Evolutionary conservation across 2,797 vertebrate genomes (phyloP), one percentile per base, ranked within the genome.

Genomic region (Tenualosa thibaudeaui): DNA sequence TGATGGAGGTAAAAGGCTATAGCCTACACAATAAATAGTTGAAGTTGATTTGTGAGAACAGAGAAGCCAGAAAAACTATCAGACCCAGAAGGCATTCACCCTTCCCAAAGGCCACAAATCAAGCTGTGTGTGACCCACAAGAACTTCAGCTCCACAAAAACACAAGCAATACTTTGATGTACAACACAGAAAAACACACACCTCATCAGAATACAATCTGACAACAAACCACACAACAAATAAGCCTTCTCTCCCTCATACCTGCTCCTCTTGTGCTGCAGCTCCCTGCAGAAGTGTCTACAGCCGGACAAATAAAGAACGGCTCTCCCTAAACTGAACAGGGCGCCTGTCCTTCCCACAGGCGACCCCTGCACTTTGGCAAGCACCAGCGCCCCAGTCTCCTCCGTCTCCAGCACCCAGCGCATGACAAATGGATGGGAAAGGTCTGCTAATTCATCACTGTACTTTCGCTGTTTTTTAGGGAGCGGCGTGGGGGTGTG

Each of bases 361-460:
- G 85, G 85, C 88, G 86, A 91, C 84, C 88, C 82, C 84, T 90
- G 82, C 88, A 85, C 90, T 89, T 88, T 87, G 46, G 83, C 83
- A 82, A 85, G 37, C 88, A 85, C 90, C 86, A 65, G 13, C 85
- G 84, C 92, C 86, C 89, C 91, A 46, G 91, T 93, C 89, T 91
- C 90, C 90, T 92, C 93, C 93, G 93, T 93, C 93, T 93, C 93
- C 91, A 91, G 88, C 85, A 78, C 91, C 86, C 86, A 65, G 91
- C 86, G 90, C 89, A 92, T 94, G 95, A 96, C 94, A 92, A 95
- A 96, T 96, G 94, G 92, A 95, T 93, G 92, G 90, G 89, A 96
- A 95, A 94, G 94, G 94, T 95, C 94, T 92, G 89, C 92, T 95
- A 92, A 96, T 96, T 95, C 90, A 95, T 96, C 95, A 96, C 89